phyloP scores from a whole-genome alignment of 2,888 invertebrate species.

The Formica aserva region DNA sequence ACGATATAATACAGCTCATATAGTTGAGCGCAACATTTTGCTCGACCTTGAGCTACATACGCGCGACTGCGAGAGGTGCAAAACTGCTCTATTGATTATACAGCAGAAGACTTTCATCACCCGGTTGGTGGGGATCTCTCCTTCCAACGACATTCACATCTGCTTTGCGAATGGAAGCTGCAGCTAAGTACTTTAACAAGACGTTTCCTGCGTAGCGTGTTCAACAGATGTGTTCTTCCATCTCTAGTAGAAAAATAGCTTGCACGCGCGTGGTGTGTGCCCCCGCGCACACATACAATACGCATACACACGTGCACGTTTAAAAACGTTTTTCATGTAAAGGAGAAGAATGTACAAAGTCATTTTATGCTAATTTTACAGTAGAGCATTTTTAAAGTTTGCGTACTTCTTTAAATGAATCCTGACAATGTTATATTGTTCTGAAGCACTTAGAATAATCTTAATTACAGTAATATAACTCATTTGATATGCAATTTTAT shows the following conservation, averaged over 20 bases:
- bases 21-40: slow-evolving; percentile 44
- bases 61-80: slow-evolving; percentile 54
- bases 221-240: slow-evolving; percentile 44
- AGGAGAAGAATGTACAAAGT: too few relatives aligned
- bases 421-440: too few relatives aligned
- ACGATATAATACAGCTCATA: background rate
- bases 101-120: slow-evolving; percentile 74
- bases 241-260: background rate
- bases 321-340: background rate
- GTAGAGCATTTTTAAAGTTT: too few relatives aligned
- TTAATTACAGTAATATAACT: too few relatives aligned
- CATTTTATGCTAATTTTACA: too few relatives aligned
- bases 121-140: slow-evolving; percentile 69
- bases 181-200: slow-evolving; percentile 76
- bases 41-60: slow-evolving; percentile 81
- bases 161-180: slow-evolving; percentile 59
- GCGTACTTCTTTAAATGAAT: too few relatives aligned
- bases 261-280: background rate
- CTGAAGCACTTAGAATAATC: too few relatives aligned
- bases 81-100: slow-evolving; percentile 77
- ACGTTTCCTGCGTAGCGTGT: slow-evolving; percentile 81
- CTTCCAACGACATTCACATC: slow-evolving; percentile 56
- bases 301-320: background rate
- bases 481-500: too few relatives aligned
- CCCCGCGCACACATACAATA: background rate